A percentile compares a stretch with the other conserved stretches of the same genome.
phyloP scores from a whole-genome alignment of 1,140 invertebrate genomes.

The Drosophila lowei region DNA sequence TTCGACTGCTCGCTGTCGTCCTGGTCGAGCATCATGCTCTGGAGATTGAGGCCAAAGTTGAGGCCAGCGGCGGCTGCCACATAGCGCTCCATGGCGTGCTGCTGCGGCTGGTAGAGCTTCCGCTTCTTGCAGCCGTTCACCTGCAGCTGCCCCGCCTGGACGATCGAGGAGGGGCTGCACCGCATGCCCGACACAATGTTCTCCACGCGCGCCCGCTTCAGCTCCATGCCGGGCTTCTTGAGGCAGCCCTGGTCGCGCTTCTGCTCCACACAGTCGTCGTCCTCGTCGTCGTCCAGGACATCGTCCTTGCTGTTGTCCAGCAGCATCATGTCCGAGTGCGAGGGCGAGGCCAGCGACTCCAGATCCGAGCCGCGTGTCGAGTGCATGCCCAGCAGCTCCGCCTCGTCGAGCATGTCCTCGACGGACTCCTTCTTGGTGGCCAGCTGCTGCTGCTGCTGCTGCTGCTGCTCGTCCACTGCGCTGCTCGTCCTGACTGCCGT shows the following conservation, averaged over 20 bases:
- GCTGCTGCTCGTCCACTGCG: slow-evolving; percentile 18
- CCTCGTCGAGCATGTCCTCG: slow-evolving; percentile 80
- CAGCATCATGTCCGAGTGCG: slow-evolving; percentile 85
- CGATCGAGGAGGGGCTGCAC: slow-evolving; percentile 89
- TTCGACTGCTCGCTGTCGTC: slow-evolving; percentile 89
- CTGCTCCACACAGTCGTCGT: slow-evolving; percentile 83
- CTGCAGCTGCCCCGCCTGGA: slow-evolving; percentile 85
- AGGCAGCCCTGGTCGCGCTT: slow-evolving; percentile 51
- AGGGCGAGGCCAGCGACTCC: slow-evolving; percentile 87
- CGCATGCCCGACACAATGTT: slow-evolving; percentile 97
- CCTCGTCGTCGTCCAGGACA: slow-evolving; percentile 84
- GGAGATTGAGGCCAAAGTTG: slow-evolving; percentile 83
- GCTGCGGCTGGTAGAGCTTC: slow-evolving; percentile 98
- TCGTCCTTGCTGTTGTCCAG: slow-evolving; percentile 87
- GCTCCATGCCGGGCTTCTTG: slow-evolving; percentile 85
- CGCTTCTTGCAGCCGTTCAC: slow-evolving; percentile 97
- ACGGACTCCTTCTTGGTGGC: slow-evolving; percentile 75
- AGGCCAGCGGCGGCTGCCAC: slow-evolving; percentile 84
- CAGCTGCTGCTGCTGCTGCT: slow-evolving; percentile 24
- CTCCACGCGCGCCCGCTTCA: slow-evolving; percentile 96
- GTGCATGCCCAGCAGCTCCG: slow-evolving; percentile 73
- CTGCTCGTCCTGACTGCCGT: slow-evolving; percentile 11
- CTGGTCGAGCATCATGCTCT: slow-evolving; percentile 85
- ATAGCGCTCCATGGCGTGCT: slow-evolving; percentile 91
- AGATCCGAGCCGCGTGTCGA: slow-evolving; percentile 72